Evolutionary conservation across 2,888 invertebrate genomes (phyloP).

Genomic region (Belgica antarctica): DNA sequence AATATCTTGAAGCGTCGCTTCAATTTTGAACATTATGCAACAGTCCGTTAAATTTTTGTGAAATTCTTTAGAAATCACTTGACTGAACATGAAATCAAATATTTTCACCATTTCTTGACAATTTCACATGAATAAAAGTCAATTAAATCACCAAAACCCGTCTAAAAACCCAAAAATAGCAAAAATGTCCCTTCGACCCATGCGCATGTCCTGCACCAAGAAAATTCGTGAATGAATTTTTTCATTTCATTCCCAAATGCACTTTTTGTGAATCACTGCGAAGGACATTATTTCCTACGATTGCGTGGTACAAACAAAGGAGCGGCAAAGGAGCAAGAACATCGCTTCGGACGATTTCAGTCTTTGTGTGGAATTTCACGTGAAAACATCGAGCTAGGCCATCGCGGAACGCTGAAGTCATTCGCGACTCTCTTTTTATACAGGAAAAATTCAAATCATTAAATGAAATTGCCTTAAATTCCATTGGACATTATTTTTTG

Average conservation of each 20-base stretch:
- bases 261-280: constrained; percentile 26
- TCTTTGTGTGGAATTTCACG: constrained; percentile 40
- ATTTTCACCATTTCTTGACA: not conserved
- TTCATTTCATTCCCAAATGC: constrained; percentile 22
- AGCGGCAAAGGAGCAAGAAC: constrained; percentile 36
- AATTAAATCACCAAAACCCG: too few relatives aligned
- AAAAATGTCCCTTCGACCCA: constrained; percentile 26
- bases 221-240: constrained; percentile 38
- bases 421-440: constrained; percentile 8
- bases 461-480: constrained; percentile 27
- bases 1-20: constrained; percentile 13
- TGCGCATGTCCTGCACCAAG: constrained; percentile 16
- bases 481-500: constrained; percentile 14
- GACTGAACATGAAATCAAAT: not conserved
- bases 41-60: constrained; percentile 16
- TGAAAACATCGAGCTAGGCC: not conserved
- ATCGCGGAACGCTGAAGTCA: not conserved
- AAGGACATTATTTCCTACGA: constrained; percentile 32
- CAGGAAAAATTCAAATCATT: constrained; percentile 23
- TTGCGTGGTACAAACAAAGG: constrained; percentile 40
- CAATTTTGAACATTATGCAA: not conserved
- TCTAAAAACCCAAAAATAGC: not conserved
- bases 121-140: too few relatives aligned
- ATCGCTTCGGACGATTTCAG: constrained; percentile 24
- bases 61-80: not conserved